phyloP scores from a whole-genome alignment of 2,113 vertebrate species.

The Oncorhynchus tshawytscha region DNA sequence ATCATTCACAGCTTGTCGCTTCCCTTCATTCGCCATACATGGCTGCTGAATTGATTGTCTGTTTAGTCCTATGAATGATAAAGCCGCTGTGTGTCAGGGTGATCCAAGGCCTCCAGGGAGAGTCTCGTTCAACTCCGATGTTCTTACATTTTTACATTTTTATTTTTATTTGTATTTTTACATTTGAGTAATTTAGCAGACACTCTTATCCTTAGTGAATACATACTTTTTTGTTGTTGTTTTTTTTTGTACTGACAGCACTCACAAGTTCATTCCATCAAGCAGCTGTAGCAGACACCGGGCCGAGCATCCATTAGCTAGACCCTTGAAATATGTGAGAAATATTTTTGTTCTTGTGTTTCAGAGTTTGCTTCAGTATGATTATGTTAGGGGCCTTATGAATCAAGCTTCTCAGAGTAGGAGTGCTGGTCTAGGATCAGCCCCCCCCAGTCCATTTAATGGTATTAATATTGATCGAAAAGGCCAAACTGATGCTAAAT shows the following conservation, averaged over 20 bases:
- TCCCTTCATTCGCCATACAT: slow-evolving; percentile 91
- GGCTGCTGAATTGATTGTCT: slow-evolving; percentile 95
- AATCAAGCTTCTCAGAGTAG: no score
- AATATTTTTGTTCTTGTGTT: not conserved
- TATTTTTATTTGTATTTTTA: no score
- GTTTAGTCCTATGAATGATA: slow-evolving; percentile 97
- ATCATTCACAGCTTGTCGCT: slow-evolving; percentile 96
- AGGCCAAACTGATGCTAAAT: no score
- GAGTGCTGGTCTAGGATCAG: no score
- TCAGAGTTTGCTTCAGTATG: not conserved
- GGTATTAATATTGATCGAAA: no score
- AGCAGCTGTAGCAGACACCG: not conserved
- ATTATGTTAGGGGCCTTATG: no score
- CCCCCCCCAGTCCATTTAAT: no score
- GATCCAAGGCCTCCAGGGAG: slow-evolving; percentile 5
- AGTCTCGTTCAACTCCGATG: not conserved
- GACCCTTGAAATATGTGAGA: not conserved
- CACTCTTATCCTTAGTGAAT: no score
- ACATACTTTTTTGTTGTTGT: no score
- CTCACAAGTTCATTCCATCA: not conserved
- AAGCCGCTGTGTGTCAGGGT: slow-evolving; percentile 80
- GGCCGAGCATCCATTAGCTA: not conserved
- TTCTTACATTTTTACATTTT: not conserved
- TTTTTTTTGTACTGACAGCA: not conserved
- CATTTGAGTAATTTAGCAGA: no score